phyloP scores from a whole-genome alignment of 2,888 invertebrate genomes.

The Odontothrips loti region DNA sequence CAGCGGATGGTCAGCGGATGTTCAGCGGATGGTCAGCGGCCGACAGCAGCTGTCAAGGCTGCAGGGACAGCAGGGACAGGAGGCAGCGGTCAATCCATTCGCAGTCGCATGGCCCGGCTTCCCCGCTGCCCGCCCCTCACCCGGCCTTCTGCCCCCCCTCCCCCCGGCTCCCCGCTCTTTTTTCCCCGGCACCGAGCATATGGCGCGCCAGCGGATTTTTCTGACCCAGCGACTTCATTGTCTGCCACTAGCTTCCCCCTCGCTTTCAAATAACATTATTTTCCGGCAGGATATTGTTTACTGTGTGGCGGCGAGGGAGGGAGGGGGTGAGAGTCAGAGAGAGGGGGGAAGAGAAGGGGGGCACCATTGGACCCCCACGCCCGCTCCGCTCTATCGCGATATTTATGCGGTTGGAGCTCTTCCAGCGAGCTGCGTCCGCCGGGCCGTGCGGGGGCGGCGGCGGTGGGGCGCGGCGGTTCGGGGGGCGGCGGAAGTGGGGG shows the following conservation, averaged over 20 bases:
- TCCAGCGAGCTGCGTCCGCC: background rate
- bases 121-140: no score
- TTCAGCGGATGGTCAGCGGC: no score
- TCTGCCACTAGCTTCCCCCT: background rate
- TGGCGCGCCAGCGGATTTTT: background rate
- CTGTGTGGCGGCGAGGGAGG: background rate
- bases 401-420: conserved; percentile 22
- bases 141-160: no score
- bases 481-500: background rate
- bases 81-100: no score
- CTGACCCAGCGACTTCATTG: background rate
- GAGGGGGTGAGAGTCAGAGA: background rate
- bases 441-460: background rate
- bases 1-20: background rate
- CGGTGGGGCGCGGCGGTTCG: background rate
- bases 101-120: no score
- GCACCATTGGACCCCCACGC: background rate
- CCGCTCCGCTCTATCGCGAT: background rate
- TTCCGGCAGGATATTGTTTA: background rate
- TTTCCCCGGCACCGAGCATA: no score
- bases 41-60: no score
- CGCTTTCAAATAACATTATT: background rate
- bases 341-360: background rate
- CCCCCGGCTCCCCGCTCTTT: no score
- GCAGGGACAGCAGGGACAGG: no score